Evolutionary conservation across 2,797 vertebrate genomes (phyloP).

Genomic region (Peromyscus aztecus): DNA sequence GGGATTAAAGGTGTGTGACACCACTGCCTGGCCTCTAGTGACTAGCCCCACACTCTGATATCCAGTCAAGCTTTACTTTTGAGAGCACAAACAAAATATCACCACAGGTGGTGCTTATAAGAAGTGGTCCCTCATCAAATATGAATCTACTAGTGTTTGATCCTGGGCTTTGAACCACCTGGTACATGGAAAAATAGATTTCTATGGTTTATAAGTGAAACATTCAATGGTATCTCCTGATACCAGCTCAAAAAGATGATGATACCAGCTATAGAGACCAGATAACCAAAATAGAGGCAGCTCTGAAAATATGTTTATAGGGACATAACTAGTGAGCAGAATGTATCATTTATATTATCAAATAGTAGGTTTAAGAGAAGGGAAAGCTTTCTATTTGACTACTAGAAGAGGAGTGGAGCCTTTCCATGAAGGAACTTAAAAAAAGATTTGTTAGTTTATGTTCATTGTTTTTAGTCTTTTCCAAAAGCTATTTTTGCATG

Average conservation of each 20-base stretch:
- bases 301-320: background rate
- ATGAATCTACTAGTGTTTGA: background rate
- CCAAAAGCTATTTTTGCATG: background rate
- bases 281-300: background rate
- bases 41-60: too few relatives aligned
- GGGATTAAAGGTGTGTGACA: too few relatives aligned
- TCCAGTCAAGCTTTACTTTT: too few relatives aligned
- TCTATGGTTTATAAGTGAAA: background rate
- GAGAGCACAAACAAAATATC: too few relatives aligned
- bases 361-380: background rate
- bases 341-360: background rate
- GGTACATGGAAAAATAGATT: background rate
- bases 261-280: background rate
- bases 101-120: background rate
- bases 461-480: background rate
- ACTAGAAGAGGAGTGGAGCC: background rate
- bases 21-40: too few relatives aligned
- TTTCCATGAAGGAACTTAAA: background rate
- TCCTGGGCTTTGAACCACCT: rapidly evolving
- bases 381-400: background rate
- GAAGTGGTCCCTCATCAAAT: background rate
- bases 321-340: background rate
- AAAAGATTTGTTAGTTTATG: background rate
- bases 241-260: background rate
- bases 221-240: background rate